These are phyloP conservation scores for Thymelicus acteon DNA, from an alignment of 2,888 invertebrate species.

Conservation along the genomic window DNA sequence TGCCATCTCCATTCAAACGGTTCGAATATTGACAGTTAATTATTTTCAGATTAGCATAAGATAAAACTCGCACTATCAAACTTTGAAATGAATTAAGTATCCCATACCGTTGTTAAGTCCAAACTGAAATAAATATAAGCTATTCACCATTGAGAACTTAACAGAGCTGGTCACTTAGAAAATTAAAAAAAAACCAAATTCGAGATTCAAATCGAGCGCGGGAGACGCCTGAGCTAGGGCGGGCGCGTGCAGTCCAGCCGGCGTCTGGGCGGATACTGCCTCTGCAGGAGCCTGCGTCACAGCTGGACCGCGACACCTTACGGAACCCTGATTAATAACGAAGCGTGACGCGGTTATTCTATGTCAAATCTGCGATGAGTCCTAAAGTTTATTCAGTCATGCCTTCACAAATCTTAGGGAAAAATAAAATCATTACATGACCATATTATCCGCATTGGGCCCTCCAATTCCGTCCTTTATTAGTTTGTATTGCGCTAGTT, in stretches of 20 bases:
- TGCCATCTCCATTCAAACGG: conserved; percentile 3
- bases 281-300: conserved; percentile 81
- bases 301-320: conserved; percentile 78
- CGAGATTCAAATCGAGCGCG: conserved; percentile 40
- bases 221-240: conserved; percentile 46
- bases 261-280: conserved; percentile 69
- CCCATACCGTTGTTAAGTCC: conserved; percentile 24
- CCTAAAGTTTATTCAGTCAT: neutral
- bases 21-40: conserved; percentile 12
- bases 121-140: conserved; percentile 9
- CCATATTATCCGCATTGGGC: too few species aligned
- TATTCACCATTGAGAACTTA: neutral
- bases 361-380: conserved; percentile 20
- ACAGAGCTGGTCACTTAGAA: conserved; percentile 31
- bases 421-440: too few species aligned
- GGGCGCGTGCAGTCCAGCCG: conserved; percentile 60
- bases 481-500: too few species aligned
- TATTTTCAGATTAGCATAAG: conserved; percentile 21
- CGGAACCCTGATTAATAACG: conserved; percentile 80
- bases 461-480: too few species aligned
- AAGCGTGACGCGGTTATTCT: conserved; percentile 67
- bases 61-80: conserved; percentile 8
- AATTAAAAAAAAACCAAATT: conserved; percentile 23
- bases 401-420: neutral
- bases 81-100: conserved; percentile 5